These are phyloP conservation scores for Eunapius fragilis DNA, from an alignment of 37 sponge, comb jelly and placozoan species.

Conservation along the genomic window DNA sequence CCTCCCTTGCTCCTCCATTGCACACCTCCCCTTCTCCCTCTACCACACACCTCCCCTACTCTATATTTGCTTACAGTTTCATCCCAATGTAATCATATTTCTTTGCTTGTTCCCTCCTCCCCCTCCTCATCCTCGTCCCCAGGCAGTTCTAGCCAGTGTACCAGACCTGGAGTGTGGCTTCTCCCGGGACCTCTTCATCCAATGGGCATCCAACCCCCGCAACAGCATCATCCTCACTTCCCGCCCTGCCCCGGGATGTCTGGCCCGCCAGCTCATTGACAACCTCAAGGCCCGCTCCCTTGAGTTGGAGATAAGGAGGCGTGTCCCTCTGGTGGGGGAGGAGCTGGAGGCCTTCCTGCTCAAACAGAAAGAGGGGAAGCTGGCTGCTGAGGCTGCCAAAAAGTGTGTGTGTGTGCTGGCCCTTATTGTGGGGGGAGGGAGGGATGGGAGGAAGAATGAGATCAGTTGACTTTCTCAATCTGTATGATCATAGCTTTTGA, in stretches of 20 bases:
- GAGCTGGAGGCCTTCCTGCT: conserved; percentile 82
- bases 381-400: conserved; percentile 42
- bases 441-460: too few species aligned
- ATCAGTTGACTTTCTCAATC: too few species aligned
- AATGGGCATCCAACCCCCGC: conserved; percentile 77
- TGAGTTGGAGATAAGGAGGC: conserved; percentile 43
- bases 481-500: too few species aligned
- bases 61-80: background rate
- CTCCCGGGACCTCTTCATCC: conserved; percentile 89
- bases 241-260: conserved; percentile 69
- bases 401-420: conserved; percentile 46
- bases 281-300: conserved; percentile 53
- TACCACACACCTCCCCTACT: background rate
- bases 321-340: conserved; percentile 88
- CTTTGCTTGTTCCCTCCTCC: background rate
- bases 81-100: too few species aligned
- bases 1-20: background rate
- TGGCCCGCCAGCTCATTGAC: conserved; percentile 77
- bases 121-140: background rate
- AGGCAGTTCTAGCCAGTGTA: conserved; percentile 92
- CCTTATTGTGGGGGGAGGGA: too few species aligned
- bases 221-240: conserved; percentile 88
- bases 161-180: conserved; percentile 93
- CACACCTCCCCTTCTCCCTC: background rate
- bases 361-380: conserved; percentile 61